Percentiles rank a stretch among this genome's conserved stretches.
phyloP scores from a whole-genome alignment of 2,797 vertebrate species.

The Gymnopithys bicolor region DNA sequence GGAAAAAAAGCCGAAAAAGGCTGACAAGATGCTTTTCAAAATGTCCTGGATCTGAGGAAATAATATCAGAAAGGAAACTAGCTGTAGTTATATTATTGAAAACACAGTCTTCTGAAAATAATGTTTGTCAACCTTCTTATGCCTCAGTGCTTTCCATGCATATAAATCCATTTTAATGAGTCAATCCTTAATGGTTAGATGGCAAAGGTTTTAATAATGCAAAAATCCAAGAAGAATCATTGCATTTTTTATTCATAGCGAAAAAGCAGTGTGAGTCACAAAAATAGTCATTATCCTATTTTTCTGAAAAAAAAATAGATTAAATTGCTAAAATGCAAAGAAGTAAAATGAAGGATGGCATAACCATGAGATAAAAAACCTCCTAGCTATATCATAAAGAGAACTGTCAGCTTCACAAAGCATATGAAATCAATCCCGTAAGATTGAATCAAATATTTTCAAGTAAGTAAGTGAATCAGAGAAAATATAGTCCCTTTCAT shows the following conservation, averaged over 20 bases:
- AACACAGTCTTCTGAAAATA: background rate
- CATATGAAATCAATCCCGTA: background rate
- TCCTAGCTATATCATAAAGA: background rate
- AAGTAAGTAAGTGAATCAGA: background rate
- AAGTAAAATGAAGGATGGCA: background rate
- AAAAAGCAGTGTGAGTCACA: background rate
- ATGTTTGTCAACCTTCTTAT: background rate
- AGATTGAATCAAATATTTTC: background rate
- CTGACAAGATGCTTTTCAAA: background rate
- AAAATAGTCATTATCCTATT: background rate
- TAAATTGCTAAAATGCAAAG: background rate
- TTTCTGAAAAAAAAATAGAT: background rate
- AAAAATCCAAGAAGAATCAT: background rate
- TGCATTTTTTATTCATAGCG: background rate
- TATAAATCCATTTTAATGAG: background rate
- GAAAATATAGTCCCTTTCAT: background rate
- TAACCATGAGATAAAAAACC: background rate
- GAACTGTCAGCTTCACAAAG: background rate
- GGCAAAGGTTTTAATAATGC: background rate
- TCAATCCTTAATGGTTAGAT: background rate
- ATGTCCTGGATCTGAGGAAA: background rate
- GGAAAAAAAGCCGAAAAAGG: background rate
- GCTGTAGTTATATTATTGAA: background rate
- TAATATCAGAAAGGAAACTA: background rate
- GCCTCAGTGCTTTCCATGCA: background rate